These are phyloP conservation scores for Neomorphus geoffroyi DNA, from an alignment of 2,797 vertebrate genomes.

Conservation along the genomic window DNA sequence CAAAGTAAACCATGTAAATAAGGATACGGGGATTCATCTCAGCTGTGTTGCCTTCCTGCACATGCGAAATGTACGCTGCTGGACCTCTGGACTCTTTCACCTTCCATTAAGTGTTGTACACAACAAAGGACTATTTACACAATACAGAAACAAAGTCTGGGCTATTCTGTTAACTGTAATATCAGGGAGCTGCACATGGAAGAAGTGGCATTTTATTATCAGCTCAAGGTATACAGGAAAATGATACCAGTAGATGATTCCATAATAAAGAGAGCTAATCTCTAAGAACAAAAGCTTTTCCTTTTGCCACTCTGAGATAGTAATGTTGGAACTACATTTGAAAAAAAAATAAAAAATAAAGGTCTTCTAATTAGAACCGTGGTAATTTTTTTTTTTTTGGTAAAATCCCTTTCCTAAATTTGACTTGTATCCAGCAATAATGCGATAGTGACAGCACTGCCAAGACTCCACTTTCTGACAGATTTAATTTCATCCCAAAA, in stretches of 20 bases:
- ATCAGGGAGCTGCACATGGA: neutral
- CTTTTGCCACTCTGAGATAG: neutral
- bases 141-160: neutral
- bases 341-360: neutral
- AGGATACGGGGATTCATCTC: neutral
- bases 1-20: neutral
- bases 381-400: neutral
- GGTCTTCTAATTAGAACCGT: neutral
- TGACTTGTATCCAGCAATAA: neutral
- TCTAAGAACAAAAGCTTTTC: neutral
- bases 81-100: neutral
- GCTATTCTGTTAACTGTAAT: neutral
- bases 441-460: neutral
- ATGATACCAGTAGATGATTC: neutral
- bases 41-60: neutral
- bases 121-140: neutral
- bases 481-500: neutral
- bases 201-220: neutral
- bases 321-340: neutral
- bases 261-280: neutral
- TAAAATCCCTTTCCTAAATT: neutral
- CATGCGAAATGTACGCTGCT: neutral
- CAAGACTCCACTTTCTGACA: neutral
- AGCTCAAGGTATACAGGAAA: neutral
- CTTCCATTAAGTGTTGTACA: neutral